Base-by-base conservation (phyloP, 2,113 vertebrate species). In the Uria lomvia region DNA sequence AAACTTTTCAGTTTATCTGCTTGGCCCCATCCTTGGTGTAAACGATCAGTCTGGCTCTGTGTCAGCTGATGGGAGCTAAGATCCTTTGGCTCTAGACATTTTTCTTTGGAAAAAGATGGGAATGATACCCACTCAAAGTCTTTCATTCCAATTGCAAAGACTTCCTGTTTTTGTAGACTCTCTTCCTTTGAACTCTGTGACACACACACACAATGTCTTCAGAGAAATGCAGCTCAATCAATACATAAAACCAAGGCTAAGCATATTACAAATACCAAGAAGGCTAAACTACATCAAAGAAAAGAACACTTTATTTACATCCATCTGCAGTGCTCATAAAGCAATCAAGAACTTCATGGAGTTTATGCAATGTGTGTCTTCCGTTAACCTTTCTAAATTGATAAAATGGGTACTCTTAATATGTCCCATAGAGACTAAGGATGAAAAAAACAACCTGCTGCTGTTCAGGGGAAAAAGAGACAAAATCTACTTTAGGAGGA, bases 71-170 rank as follows among this genome's bases (percentile, higher is more conserved):
- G 36, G 22, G 60, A 89, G 58, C 15, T n/a, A 11, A 60, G 40
- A 36, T 79, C 67, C 15, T 72, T 15, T 12, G 32, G 7, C 3
- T 62, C 55, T 23, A 32, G 36, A 36, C 1, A 1, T 45, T 91
- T 34, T 60, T 92, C 91, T 52, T 76, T 53, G 73, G 27, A 59
- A 53, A 96, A 96, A 65, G 62, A 26, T 32, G 97, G 97, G 42
- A 97, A 75, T 4, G 93, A 42, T 8, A 70, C 38, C 96, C 97
- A 98, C 11, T 85, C 53, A n/a, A 98, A 97, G 11, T 75, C 92
- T 79, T 86, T 89, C 2, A 6, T 73, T 85, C 96, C 94, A 2
- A 87, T 8, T 43, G 85, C 91, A 58, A 98, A 97, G 30, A 93
- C 59, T 77, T 97, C 96, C 26, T 71, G 83, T 4, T 74, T 36